Base-by-base conservation (phyloP, 2,113 vertebrate species). In the Ancistrus triradiatus region DNA sequence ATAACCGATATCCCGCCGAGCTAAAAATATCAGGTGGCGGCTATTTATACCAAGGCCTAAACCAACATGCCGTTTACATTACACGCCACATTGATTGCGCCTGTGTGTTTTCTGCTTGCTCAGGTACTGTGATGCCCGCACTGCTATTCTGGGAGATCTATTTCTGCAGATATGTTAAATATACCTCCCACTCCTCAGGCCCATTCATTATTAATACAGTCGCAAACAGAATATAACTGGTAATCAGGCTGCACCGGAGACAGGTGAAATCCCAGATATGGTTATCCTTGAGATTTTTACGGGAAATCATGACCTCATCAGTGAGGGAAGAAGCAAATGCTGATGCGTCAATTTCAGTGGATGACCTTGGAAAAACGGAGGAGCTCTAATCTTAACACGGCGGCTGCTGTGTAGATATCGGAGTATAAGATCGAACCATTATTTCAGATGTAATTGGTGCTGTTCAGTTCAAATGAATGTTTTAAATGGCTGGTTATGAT, bases 121-220 rank as follows among this genome's bases (percentile, higher is more conserved):
- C 78, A 79, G 84, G 81, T 86, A 82, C 84, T 85, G 66, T 76
- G 14, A 15, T 42, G 38, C 38, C 57, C 48, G 33, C 63, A 69
- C 72, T 80, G 81, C 87, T 91, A 89, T 90, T 80, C 80, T 85
- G 66, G 80, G 79, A 42, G 15, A 59, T 44, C 70, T 77, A 76
- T 78, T 81, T 83, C 74, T 68, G 74, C 66, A 63, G 69, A 46
- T 59, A 63, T 80, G 77, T 81, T 80, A 82, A 81, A 86, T 84
- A 81, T 83, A 81, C 68, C 51, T 76, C 52, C 70, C 59, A 63
- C 67, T 35, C 59, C 6, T 18, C 47, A 37, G 68, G 48, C 77
- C 75, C 73, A 81, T 82, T 65, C 52, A 74, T 86, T 74, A 82
- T 86, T 80, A 59, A 85, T 82, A 68, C 74, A 68, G 50, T 43